phyloP scores from a whole-genome alignment of 2,797 vertebrate species.

The Okamejei kenojei region DNA sequence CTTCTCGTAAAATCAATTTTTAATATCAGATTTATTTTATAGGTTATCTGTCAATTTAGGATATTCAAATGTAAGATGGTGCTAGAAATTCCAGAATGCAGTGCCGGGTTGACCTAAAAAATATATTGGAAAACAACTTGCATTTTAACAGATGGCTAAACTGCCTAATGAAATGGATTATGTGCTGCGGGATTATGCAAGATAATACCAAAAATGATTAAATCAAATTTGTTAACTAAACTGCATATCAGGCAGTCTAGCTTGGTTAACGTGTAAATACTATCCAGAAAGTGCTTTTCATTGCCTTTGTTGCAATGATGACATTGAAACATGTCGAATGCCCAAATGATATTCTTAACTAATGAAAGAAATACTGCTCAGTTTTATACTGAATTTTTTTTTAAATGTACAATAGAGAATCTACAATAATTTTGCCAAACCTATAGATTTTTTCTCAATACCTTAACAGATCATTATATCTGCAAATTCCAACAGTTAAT shows the following conservation, averaged over 20 bases:
- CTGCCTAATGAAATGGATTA: neutral
- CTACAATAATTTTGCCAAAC: too few relatives aligned
- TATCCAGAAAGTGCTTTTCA: neutral
- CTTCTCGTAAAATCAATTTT: neutral
- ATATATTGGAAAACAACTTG: neutral
- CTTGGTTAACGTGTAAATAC: neutral
- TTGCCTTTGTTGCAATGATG: neutral
- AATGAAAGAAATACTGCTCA: neutral
- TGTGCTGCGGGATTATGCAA: neutral
- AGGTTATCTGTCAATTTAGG: neutral
- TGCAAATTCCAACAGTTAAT: too few relatives aligned
- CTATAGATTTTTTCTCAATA: too few relatives aligned
- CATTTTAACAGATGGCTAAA: conserved; percentile 26
- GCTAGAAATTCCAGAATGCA: neutral
- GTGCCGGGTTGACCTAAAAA: conserved; percentile 25
- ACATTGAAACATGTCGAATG: neutral
- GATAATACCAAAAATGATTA: neutral
- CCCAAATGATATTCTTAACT: neutral
- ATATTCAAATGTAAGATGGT: neutral
- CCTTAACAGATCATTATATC: too few relatives aligned
- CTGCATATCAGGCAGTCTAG: neutral
- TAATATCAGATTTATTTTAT: neutral
- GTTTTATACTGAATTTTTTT: too few relatives aligned
- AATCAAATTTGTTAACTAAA: neutral
- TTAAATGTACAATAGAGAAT: too few relatives aligned